Percentiles rank a stretch among this genome's conserved stretches.
phyloP scores from a whole-genome alignment of 1,140 invertebrate genomes.

The Aphaenogaster ashmeadi region DNA sequence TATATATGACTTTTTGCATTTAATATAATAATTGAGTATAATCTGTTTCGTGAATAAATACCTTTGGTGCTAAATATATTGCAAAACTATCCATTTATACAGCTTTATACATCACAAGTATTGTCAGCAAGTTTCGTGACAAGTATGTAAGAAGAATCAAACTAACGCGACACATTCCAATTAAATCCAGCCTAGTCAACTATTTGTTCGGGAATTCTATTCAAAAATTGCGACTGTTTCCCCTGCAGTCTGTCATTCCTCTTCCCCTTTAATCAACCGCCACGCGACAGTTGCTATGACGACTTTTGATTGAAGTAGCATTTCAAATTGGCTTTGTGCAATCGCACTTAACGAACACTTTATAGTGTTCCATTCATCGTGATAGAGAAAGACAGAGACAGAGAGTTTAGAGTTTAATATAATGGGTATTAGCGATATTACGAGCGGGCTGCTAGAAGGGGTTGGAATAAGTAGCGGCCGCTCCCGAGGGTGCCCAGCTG shows the following conservation, averaged over 20 bases:
- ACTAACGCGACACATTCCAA: background rate
- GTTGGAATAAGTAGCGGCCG: slow-evolving; percentile 43
- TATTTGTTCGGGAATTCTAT: slow-evolving; percentile 19
- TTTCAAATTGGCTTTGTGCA: slow-evolving; percentile 75
- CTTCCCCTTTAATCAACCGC: slow-evolving; percentile 59
- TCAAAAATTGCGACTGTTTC: slow-evolving; percentile 15
- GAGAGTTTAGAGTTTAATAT: slow-evolving; percentile 69
- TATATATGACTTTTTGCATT: background rate
- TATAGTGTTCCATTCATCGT: slow-evolving; percentile 48
- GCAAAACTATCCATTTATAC: background rate
- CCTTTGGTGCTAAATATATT: slow-evolving; percentile 11
- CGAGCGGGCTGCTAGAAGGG: slow-evolving; percentile 65
- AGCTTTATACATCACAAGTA: background rate
- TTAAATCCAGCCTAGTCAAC: background rate
- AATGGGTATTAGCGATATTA: slow-evolving; percentile 75
- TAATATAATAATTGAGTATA: slow-evolving; percentile 7
- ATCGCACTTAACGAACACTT: slow-evolving; percentile 72
- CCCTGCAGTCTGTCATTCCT: background rate
- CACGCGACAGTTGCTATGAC: slow-evolving; percentile 69
- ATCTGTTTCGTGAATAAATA: background rate
- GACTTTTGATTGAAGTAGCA: slow-evolving; percentile 74
- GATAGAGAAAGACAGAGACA: background rate
- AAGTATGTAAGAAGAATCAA: background rate
- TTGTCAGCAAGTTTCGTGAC: background rate
- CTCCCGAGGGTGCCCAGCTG: slow-evolving; percentile 65